Base-by-base conservation (phyloP, 2,113 vertebrate genomes). In the Amblyornis subalaris region DNA sequence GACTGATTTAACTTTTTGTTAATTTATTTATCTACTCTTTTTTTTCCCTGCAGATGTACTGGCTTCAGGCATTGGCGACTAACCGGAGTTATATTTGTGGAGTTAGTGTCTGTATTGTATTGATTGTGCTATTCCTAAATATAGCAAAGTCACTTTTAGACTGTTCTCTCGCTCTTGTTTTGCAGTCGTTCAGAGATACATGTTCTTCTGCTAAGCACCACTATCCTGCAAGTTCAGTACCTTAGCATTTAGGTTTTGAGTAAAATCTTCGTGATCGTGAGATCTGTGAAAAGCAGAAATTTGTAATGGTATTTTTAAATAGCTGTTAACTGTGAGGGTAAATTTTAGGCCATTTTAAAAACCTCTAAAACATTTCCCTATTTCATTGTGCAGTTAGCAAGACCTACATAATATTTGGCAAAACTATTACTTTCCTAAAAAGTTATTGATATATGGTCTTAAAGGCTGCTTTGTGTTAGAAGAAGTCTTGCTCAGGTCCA, bases 111-210 rank as follows among this genome's bases (percentile, higher is more conserved):
- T 96, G 78, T 94, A 91, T 94, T 96, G 67, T 93, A 97, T 96
- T 94, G 96, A 96, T 89, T 93, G 85, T 92, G 69, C 90, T 88
- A 26, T 71, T 89, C 86, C 94, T 96, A 95, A 93, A 96, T 96
- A 94, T 96, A 95, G 94, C 94, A 96, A 94, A 96, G 92, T 95
- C 94, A 96, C 94, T 96, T 95, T 87, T 94, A 84, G 55, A 31
- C 65, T 82, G 51, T 76, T 89, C 69, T 71, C 42, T 95, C 44
- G 38, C 65, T 53, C 90, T 70, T 67, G 77, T 61, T 95, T 95
- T 84, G 72, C 90, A 88, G 0, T 67, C 2, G 0, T 81, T 84
- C 50, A 38, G 80, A 47, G 67, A 62, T 48, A 25, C 55, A 4
- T 50, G 62, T 80, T 92, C 51, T 29, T 66, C 58, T 93, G 15